Percentiles rank a stretch among this genome's conserved stretches.
Conservation (phyloP, 2,888 invertebrate genomes). For the Heliconius ethilla region DNA sequence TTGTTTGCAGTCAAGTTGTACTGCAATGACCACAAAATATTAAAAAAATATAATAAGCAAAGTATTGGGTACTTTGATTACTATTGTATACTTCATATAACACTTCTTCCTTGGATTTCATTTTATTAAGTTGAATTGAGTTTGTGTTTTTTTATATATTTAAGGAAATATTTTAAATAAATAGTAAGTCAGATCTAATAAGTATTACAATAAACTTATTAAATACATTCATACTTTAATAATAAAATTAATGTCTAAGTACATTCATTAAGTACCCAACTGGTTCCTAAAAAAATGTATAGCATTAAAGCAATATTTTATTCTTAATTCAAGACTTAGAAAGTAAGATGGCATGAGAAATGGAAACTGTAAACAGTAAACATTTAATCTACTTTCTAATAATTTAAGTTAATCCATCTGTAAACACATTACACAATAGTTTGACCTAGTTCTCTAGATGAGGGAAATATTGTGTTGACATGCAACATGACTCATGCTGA, state of each 20-base stretch:
- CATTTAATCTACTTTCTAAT: conserved; percentile 71
- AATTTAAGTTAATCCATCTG: conserved; percentile 62
- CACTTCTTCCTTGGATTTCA: no score
- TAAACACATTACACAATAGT: conserved; percentile 70
- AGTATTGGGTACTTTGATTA: no score
- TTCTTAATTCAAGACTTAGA: background rate
- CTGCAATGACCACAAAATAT: no score
- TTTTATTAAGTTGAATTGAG: no score
- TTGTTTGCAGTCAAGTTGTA: no score
- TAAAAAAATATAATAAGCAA: no score
- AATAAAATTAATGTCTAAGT: background rate
- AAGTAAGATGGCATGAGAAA: conserved; percentile 27
- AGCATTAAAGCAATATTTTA: background rate
- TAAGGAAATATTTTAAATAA: background rate
- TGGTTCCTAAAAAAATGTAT: background rate
- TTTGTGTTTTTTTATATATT: background rate
- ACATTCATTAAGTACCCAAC: background rate
- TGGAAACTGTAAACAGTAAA: conserved; percentile 56
- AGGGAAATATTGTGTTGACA: conserved; percentile 59
- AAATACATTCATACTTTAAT: background rate
- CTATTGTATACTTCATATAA: no score
- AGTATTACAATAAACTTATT: background rate
- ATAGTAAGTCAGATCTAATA: background rate
- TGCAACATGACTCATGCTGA: conserved; percentile 42
- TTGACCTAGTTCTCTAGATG: conserved; percentile 68